Evolutionary conservation across 2,113 vertebrate genomes (phyloP).

Genomic region (Phrynosoma platyrhinos): DNA sequence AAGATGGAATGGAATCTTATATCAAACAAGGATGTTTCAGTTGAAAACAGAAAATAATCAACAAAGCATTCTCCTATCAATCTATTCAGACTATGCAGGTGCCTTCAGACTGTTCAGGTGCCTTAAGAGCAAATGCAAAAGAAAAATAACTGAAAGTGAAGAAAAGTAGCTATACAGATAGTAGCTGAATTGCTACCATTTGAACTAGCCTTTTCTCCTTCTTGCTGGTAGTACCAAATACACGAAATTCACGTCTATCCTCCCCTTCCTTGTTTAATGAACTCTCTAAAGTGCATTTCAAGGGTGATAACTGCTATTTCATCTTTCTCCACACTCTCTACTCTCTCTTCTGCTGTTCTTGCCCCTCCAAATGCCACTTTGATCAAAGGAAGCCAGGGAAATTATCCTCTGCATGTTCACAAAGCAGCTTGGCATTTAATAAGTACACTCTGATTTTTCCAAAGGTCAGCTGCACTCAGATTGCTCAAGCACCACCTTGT

Average conservation of each 20-base stretch:
- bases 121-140: background rate
- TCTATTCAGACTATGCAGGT: background rate
- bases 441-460: constrained; percentile 27
- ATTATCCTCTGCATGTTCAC: background rate
- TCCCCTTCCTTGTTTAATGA: constrained; percentile 18
- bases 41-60: background rate
- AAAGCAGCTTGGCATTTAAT: constrained; percentile 30
- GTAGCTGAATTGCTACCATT: background rate
- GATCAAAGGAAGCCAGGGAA: background rate
- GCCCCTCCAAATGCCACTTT: constrained; percentile 19
- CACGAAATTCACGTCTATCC: background rate
- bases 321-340: background rate
- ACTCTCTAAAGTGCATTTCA: constrained; percentile 21
- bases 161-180: background rate
- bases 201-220: background rate
- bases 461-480: constrained; percentile 38
- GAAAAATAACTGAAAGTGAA: background rate
- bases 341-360: background rate
- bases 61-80: background rate
- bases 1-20: background rate
- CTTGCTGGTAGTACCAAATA: background rate
- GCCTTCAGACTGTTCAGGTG: background rate
- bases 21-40: background rate
- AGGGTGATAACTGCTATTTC: background rate
- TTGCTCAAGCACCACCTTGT: constrained; percentile 34